Conservation (phyloP, 2,888 invertebrate genomes). For the Chromoteleia sp. region DNA sequence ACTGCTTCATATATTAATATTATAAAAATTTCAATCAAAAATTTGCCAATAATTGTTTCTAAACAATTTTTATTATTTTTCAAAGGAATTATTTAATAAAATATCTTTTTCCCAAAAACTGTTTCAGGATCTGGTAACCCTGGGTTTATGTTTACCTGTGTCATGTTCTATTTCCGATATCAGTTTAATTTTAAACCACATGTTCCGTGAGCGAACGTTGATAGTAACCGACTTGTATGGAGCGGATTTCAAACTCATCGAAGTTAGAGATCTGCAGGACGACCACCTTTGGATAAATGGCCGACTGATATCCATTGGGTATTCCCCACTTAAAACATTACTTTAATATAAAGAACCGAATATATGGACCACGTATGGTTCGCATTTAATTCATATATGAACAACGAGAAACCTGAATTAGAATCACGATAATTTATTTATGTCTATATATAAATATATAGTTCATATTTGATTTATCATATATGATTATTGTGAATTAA, state of each 20-base stretch:
- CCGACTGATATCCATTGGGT: slow-evolving; percentile 82
- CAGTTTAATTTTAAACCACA: slow-evolving; percentile 75
- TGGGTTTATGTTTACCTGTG: slow-evolving; percentile 86
- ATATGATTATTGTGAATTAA: too few species aligned
- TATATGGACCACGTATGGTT: neutral
- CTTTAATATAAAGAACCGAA: neutral
- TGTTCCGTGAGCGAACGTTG: slow-evolving; percentile 80
- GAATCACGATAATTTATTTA: too few species aligned
- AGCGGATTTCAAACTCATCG: slow-evolving; percentile 79
- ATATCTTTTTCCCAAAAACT: neutral
- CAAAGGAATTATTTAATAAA: neutral
- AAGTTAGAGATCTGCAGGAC: slow-evolving; percentile 80
- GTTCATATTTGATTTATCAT: too few species aligned
- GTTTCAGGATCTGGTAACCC: slow-evolving; percentile 85
- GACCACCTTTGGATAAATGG: slow-evolving; percentile 80
- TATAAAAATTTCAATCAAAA: too few species aligned
- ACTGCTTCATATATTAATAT: too few species aligned
- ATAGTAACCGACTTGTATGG: slow-evolving; percentile 81
- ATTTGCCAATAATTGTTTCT: too few species aligned
- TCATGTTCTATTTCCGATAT: slow-evolving; percentile 84
- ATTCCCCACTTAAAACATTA: slow-evolving; percentile 28
- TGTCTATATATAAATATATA: too few species aligned
- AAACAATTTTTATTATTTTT: too few species aligned
- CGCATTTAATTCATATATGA: too few species aligned
- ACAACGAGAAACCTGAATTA: too few species aligned